These are phyloP conservation scores for Eledona agricola DNA, from an alignment of 2,888 invertebrate species.

Conservation along the genomic window DNA sequence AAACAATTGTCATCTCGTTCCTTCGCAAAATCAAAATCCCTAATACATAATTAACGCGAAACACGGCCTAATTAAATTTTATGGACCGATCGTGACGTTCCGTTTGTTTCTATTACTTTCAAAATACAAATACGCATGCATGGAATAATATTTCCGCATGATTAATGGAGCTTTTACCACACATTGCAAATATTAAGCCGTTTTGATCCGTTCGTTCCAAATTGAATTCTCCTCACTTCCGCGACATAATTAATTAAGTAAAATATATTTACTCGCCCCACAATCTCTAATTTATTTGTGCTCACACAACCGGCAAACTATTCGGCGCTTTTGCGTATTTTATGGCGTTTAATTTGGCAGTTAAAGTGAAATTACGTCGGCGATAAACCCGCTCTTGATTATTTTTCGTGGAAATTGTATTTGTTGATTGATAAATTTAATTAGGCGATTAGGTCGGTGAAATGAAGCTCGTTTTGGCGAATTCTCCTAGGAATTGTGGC, in stretches of 20 bases:
- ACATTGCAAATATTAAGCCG: too few relatives aligned
- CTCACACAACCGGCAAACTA: conserved; percentile 19
- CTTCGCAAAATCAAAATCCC: too few relatives aligned
- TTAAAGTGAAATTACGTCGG: conserved; percentile 20
- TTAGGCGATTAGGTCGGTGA: conserved; percentile 10
- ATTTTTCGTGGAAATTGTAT: conserved; percentile 14
- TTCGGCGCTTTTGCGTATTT: conserved; percentile 18
- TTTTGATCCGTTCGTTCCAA: conserved; percentile 7
- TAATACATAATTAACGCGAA: too few relatives aligned
- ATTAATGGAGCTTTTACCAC: too few relatives aligned
- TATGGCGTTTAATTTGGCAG: conserved; percentile 26
- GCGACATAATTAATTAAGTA: conserved; percentile 14
- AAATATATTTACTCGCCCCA: conserved; percentile 16
- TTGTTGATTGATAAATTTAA: conserved; percentile 20
- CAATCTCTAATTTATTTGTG: conserved; percentile 8
- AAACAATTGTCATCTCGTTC: too few relatives aligned
- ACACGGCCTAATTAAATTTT: too few relatives aligned
- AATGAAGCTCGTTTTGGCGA: conserved; percentile 4
- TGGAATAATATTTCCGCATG: too few relatives aligned
- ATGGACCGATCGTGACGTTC: too few relatives aligned
- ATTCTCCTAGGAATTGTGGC: background rate
- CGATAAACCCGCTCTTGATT: conserved; percentile 20
- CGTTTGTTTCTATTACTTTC: too few relatives aligned
- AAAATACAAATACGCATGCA: too few relatives aligned
- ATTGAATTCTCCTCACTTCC: conserved; percentile 2